phyloP scores from a whole-genome alignment of 2,797 vertebrate genomes.

The Sebastes kiyomatsui region DNA sequence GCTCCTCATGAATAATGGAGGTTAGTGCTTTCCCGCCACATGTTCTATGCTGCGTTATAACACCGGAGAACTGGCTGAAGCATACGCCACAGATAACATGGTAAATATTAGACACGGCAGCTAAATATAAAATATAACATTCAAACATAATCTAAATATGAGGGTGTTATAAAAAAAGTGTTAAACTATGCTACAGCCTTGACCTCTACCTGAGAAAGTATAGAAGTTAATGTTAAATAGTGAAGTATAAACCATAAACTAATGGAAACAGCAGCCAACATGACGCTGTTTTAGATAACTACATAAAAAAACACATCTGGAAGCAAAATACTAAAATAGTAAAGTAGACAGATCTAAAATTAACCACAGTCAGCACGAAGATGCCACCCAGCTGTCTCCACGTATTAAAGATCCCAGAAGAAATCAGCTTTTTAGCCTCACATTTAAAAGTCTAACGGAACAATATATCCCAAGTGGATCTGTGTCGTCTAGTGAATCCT shows the following conservation, averaged over 20 bases:
- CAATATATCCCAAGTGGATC: slow-evolving; percentile 2
- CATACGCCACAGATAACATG: background rate
- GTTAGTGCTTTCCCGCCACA: background rate
- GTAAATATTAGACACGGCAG: background rate
- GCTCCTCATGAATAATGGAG: background rate
- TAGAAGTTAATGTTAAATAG: background rate
- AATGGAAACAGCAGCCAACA: background rate
- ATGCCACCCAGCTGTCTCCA: background rate
- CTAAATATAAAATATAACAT: background rate
- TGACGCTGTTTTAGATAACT: background rate
- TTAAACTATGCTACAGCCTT: no score
- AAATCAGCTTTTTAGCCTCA: slow-evolving; percentile 25
- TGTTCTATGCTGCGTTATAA: background rate
- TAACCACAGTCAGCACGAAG: background rate
- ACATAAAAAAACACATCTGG: background rate
- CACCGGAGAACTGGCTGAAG: background rate
- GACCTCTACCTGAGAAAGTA: background rate
- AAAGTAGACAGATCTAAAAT: background rate
- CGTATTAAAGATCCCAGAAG: background rate
- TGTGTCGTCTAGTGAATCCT: background rate
- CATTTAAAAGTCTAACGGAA: slow-evolving; percentile 45
- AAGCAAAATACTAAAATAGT: background rate
- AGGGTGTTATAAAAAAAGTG: background rate
- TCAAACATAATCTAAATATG: background rate
- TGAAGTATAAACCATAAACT: background rate